Evolutionary conservation across 2,888 invertebrate genomes (phyloP).

Genomic region (Sinodicranocentrus sp.): DNA sequence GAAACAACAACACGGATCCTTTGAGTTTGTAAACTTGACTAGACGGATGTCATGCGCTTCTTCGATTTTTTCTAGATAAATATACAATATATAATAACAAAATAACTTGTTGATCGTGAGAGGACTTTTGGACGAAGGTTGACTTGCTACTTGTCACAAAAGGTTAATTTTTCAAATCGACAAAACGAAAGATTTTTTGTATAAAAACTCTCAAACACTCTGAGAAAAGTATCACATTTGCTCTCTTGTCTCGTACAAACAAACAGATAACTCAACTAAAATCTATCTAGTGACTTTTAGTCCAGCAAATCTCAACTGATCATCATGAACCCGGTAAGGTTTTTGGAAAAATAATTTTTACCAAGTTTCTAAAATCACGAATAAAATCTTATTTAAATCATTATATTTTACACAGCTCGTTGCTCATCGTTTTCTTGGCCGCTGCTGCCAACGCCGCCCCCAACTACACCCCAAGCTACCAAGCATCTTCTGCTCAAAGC

Average conservation of each 20-base stretch:
- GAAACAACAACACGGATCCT: no score
- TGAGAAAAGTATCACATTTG: slow-evolving; percentile 19
- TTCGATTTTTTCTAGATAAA: no score
- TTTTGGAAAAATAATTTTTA: background rate
- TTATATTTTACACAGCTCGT: slow-evolving; percentile 31
- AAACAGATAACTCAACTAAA: background rate
- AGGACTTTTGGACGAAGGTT: no score
- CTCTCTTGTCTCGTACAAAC: background rate
- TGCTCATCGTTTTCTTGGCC: slow-evolving; percentile 52
- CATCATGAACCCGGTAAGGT: slow-evolving; percentile 55
- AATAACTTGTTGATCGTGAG: no score
- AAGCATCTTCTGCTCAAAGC: slow-evolving; percentile 50
- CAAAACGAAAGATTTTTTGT: no score
- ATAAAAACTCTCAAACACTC: background rate
- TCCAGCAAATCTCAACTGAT: background rate
- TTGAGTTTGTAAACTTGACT: no score
- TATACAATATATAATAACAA: no score
- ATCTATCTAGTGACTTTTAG: background rate
- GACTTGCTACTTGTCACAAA: no score
- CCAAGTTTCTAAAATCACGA: background rate
- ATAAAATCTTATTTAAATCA: background rate
- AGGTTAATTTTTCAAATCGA: no score
- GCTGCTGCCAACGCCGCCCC: slow-evolving; percentile 55
- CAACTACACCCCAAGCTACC: background rate
- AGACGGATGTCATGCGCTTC: no score